These are phyloP conservation scores for Bombylius discolor DNA, from an alignment of 2,888 invertebrate genomes.

Conservation along the genomic window DNA sequence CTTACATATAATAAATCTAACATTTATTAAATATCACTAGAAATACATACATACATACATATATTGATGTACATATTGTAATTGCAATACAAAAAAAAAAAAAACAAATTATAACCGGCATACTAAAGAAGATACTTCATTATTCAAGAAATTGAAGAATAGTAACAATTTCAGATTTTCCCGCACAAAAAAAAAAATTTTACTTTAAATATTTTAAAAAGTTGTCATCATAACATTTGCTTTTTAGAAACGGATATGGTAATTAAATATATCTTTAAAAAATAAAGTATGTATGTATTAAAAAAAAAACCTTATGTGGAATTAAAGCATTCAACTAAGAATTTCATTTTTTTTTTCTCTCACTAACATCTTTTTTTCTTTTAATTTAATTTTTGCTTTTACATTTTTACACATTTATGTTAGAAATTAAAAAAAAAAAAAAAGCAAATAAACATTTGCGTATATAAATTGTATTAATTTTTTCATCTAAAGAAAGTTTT, in stretches of 20 bases:
- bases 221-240: neutral
- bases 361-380: too few relatives aligned
- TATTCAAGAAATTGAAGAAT: neutral
- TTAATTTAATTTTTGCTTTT: too few relatives aligned
- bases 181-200: neutral
- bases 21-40: too few relatives aligned
- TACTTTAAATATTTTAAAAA: neutral
- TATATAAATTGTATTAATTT: too few relatives aligned
- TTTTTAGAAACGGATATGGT: neutral
- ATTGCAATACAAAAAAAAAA: neutral
- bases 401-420: too few relatives aligned
- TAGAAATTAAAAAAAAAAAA: too few relatives aligned
- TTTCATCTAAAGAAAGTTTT: too few relatives aligned
- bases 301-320: neutral
- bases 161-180: neutral
- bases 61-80: neutral
- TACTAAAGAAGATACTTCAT: neutral
- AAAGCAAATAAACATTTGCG: too few relatives aligned
- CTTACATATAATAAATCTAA: too few relatives aligned
- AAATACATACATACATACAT: neutral
- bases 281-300: too few relatives aligned
- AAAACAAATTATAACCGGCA: neutral
- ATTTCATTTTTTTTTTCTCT: neutral
- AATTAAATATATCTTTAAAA: neutral
- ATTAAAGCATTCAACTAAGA: neutral